Conservation (phyloP, 2,888 invertebrate species). For the Brachyptera risi region DNA sequence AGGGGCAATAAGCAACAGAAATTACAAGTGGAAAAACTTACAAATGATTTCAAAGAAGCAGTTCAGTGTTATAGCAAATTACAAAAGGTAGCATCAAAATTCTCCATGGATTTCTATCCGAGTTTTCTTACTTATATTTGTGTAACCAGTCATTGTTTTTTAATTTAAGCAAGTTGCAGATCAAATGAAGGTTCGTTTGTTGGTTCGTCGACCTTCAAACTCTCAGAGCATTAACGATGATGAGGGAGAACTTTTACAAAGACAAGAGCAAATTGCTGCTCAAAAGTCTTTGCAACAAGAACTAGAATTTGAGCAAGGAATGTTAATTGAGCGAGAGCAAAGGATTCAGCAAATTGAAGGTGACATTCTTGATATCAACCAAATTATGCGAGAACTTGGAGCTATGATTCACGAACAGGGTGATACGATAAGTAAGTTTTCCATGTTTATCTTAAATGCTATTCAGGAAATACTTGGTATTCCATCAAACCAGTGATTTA, state of each 20-base stretch:
- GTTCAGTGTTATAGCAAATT: constrained; percentile 70
- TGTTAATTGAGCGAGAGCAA: constrained; percentile 74
- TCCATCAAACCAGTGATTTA: neutral
- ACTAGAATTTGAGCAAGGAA: constrained; percentile 72
- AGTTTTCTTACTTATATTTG: too few species aligned
- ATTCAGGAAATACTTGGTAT: neutral
- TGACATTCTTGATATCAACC: constrained; percentile 76
- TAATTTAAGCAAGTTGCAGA: constrained; percentile 55
- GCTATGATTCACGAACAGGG: constrained; percentile 68
- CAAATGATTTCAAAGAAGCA: constrained; percentile 75
- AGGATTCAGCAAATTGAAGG: constrained; percentile 76
- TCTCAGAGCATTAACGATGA: constrained; percentile 36
- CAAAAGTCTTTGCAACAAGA: constrained; percentile 47
- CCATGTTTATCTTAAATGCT: neutral
- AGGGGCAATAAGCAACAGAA: constrained; percentile 75
- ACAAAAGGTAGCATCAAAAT: constrained; percentile 74
- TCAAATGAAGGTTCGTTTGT: constrained; percentile 63
- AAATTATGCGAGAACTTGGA: constrained; percentile 74
- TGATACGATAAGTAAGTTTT: constrained; percentile 65
- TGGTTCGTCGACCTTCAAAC: constrained; percentile 36
- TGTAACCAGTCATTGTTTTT: neutral
- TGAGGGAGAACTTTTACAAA: constrained; percentile 33
- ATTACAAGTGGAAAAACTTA: constrained; percentile 77
- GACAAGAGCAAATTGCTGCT: constrained; percentile 41
- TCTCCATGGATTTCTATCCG: too few species aligned